Percentiles rank a stretch among this genome's conserved stretches.
Evolutionary conservation across 1,140 invertebrate genomes (phyloP).

Genomic region (Lepidurus apus): DNA sequence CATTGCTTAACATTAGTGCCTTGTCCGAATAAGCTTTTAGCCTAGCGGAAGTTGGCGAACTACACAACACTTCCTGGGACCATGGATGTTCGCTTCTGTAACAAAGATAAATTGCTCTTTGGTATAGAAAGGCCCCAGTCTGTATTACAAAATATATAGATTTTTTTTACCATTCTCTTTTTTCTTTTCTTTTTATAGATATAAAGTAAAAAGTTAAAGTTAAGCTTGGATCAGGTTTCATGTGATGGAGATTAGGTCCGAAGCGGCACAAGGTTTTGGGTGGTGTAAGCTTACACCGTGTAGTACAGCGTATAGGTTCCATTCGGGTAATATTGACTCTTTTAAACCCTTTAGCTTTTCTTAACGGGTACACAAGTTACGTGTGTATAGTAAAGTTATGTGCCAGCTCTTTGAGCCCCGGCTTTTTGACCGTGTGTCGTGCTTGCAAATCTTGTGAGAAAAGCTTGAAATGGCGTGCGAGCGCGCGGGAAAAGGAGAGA

Average conservation of each 20-base stretch:
- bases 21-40: background rate
- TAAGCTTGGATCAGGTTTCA: background rate
- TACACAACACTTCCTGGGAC: background rate
- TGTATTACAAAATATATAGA: slow-evolving; percentile 9
- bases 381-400: no score
- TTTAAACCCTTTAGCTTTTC: no score
- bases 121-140: background rate
- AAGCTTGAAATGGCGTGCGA: background rate
- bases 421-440: no score
- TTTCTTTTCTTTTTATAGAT: background rate
- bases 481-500: background rate
- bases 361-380: no score
- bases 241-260: background rate
- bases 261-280: background rate
- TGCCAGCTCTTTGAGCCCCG: no score
- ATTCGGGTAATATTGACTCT: no score
- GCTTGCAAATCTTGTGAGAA: background rate
- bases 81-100: background rate
- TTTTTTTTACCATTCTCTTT: background rate
- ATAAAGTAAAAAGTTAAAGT: background rate
- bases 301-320: no score
- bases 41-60: background rate
- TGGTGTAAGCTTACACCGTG: no score
- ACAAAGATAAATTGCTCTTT: slow-evolving; percentile 14
- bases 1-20: no score